phyloP scores from a whole-genome alignment of 2,113 vertebrate genomes.

The Chiloscyllium plagiosum region DNA sequence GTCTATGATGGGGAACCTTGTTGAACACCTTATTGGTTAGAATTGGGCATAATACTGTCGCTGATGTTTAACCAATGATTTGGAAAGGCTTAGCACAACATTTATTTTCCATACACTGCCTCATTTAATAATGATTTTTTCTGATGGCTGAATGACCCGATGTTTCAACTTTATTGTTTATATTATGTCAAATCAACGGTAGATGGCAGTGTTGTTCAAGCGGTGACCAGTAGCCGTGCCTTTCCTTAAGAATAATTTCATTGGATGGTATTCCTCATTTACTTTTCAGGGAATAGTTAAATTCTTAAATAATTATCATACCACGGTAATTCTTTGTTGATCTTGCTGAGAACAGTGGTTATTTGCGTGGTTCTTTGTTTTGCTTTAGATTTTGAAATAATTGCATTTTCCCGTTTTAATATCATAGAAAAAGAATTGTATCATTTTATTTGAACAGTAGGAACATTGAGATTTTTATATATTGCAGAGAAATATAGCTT shows the following conservation, averaged over 20 bases:
- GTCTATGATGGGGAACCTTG: too few species aligned
- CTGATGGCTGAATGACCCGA: background rate
- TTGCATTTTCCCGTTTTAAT: too few species aligned
- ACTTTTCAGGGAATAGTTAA: background rate
- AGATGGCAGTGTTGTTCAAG: background rate
- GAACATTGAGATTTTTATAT: background rate
- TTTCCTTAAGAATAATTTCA: background rate
- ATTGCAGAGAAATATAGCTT: background rate
- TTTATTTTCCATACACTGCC: background rate
- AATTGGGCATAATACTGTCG: background rate
- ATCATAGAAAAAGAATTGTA: background rate
- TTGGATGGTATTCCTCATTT: background rate
- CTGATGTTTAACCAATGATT: background rate
- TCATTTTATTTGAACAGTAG: background rate
- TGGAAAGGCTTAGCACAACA: background rate
- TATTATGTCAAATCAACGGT: background rate
- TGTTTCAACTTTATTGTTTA: too few species aligned
- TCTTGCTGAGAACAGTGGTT: background rate
- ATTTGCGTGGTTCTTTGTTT: background rate
- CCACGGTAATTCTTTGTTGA: too few species aligned
- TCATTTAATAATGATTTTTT: background rate
- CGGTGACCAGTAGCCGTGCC: background rate
- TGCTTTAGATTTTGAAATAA: background rate
- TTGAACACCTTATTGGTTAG: background rate
- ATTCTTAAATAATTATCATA: background rate